Percentiles rank a stretch among this genome's conserved stretches.
These are phyloP conservation scores for Pycnonotus jocosus DNA, from an alignment of 2,113 vertebrate species.

Conservation along the genomic window DNA sequence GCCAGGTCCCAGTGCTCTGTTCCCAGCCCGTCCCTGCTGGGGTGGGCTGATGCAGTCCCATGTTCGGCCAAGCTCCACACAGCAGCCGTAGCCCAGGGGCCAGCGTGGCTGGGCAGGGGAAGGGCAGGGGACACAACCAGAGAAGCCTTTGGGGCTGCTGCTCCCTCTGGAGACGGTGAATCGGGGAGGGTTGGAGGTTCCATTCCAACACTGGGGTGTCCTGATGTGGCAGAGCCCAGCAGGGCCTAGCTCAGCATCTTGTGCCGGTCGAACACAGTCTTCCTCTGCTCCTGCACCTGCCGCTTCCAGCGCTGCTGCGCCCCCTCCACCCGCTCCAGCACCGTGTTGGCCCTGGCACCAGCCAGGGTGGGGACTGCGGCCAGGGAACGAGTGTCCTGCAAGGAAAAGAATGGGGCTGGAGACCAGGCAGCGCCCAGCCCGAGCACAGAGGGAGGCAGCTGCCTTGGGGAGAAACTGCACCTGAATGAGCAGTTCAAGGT, in stretches of 20 bases:
- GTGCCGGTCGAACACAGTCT: conserved; percentile 93
- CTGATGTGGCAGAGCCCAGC: background rate
- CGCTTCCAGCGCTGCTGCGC: conserved; percentile 96
- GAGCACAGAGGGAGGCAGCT: fast-evolving
- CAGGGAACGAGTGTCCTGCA: conserved; percentile 80
- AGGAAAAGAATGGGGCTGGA: background rate
- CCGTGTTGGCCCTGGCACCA: conserved; percentile 78
- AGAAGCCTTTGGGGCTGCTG: background rate
- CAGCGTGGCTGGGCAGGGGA: background rate
- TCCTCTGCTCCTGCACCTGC: conserved; percentile 95
- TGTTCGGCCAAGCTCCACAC: background rate
- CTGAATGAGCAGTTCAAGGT: background rate
- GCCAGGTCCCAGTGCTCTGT: fast-evolving
- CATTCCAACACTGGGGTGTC: background rate
- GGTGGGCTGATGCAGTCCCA: background rate
- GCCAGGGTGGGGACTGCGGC: background rate
- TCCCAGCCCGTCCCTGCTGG: background rate
- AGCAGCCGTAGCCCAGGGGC: background rate
- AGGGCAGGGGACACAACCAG: background rate
- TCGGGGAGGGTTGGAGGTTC: background rate
- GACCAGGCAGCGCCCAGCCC: background rate
- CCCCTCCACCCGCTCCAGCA: conserved; percentile 91
- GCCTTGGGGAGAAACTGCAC: background rate
- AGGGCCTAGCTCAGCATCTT: conserved; percentile 90
- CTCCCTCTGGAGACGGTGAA: background rate